phyloP scores from a whole-genome alignment of 2,888 invertebrate species.

The Timandra comae region DNA sequence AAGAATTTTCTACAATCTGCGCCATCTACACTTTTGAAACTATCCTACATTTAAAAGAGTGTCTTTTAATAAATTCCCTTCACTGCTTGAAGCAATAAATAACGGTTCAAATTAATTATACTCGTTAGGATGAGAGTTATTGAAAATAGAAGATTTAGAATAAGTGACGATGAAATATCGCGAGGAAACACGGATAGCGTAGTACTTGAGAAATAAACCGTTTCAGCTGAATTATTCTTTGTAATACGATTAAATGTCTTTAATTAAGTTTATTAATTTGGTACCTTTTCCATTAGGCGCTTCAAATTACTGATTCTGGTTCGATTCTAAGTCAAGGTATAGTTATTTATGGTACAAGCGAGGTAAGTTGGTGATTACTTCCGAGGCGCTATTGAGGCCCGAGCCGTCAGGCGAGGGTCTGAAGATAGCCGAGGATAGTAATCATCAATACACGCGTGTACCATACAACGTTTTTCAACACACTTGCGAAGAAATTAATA shows the following conservation, averaged over 20 bases:
- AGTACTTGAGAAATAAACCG: neutral
- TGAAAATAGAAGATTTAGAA: conserved; percentile 22
- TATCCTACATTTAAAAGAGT: neutral
- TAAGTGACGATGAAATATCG: conserved; percentile 12
- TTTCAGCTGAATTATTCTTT: neutral
- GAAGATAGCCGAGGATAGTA: too few species aligned
- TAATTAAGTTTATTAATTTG: neutral
- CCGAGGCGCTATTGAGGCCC: too few species aligned
- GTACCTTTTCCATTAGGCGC: neutral
- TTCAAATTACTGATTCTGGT: neutral
- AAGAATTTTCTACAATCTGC: too few species aligned
- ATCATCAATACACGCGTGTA: too few species aligned
- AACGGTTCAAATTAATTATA: conserved; percentile 21
- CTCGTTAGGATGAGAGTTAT: conserved; percentile 11
- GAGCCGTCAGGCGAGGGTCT: too few species aligned
- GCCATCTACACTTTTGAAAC: neutral
- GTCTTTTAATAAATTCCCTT: conserved; percentile 8
- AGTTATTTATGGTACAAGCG: too few species aligned
- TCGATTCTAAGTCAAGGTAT: neutral
- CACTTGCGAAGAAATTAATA: too few species aligned
- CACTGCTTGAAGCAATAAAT: conserved; percentile 22
- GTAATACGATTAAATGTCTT: neutral
- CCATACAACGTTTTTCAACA: too few species aligned
- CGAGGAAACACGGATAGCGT: too few species aligned
- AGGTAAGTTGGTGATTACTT: too few species aligned